These are phyloP conservation scores for Synergus umbraculus DNA, from an alignment of 2,888 invertebrate genomes.

Conservation along the genomic window DNA sequence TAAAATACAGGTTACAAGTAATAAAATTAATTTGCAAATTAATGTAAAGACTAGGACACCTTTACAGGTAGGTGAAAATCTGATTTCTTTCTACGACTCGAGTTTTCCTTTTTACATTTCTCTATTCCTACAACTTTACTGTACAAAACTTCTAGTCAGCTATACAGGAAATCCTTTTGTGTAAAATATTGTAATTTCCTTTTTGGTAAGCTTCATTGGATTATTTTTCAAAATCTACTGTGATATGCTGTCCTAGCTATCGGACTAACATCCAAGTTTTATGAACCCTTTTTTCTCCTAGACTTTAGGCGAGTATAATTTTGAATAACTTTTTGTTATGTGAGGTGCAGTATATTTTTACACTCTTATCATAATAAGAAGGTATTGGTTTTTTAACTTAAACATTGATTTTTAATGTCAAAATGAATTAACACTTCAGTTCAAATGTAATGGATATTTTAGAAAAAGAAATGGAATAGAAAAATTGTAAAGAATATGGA, in stretches of 20 bases:
- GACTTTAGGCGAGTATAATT: not conserved
- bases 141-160: constrained; percentile 15
- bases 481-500: not conserved
- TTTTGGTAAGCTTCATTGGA: constrained; percentile 44
- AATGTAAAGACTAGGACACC: not conserved
- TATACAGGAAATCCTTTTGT: constrained; percentile 3
- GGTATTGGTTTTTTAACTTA: not conserved
- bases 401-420: not conserved
- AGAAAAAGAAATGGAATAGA: no score
- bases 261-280: constrained; percentile 39
- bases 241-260: constrained; percentile 47
- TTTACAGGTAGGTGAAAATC: constrained; percentile 3
- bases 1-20: not conserved
- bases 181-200: constrained; percentile 29
- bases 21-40: constrained; percentile 1
- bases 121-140: constrained; percentile 2
- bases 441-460: not conserved
- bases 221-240: constrained; percentile 49
- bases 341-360: not conserved
- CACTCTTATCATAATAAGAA: no score
- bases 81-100: not conserved
- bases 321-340: not conserved
- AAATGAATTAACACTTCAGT: not conserved
- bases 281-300: not conserved
- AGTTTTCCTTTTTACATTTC: constrained; percentile 20